A percentile compares a stretch with the other conserved stretches of the same genome.
Evolutionary conservation across 2,797 vertebrate species (phyloP).

Genomic region (Falco rusticolus): DNA sequence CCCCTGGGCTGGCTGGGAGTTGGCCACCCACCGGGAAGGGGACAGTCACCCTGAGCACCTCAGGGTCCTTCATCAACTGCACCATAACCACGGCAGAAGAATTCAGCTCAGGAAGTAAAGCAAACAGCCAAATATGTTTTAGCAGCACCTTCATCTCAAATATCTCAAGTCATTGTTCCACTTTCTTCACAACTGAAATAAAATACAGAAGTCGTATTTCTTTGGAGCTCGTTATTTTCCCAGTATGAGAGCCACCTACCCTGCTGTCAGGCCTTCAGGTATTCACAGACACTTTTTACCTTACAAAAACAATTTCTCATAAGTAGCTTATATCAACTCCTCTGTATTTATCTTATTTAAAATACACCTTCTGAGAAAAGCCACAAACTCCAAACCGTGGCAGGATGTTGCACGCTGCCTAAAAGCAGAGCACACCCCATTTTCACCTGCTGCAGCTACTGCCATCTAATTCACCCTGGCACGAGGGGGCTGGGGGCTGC

Average conservation of each 20-base stretch:
- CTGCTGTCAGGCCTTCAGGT: background rate
- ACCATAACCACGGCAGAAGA: background rate
- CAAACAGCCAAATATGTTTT: background rate
- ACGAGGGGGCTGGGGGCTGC: background rate
- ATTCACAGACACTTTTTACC: background rate
- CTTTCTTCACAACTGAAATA: background rate
- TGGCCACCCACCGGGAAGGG: accelerated
- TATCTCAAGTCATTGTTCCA: background rate
- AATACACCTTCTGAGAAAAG: background rate
- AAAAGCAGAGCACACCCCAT: background rate
- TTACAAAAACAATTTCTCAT: background rate
- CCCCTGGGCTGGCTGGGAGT: background rate
- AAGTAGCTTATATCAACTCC: background rate
- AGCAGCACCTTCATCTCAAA: background rate
- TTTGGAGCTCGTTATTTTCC: background rate
- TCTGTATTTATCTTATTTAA: background rate
- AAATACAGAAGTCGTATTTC: background rate
- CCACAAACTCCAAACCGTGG: background rate
- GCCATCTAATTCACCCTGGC: background rate
- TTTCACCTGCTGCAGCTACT: background rate
- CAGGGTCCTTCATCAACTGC: background rate
- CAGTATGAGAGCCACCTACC: background rate
- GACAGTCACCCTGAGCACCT: background rate
- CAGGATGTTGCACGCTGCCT: background rate
- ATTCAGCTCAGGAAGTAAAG: background rate